These are phyloP conservation scores for Epistrophe eligans DNA, from an alignment of 2,888 invertebrate species.

Conservation along the genomic window DNA sequence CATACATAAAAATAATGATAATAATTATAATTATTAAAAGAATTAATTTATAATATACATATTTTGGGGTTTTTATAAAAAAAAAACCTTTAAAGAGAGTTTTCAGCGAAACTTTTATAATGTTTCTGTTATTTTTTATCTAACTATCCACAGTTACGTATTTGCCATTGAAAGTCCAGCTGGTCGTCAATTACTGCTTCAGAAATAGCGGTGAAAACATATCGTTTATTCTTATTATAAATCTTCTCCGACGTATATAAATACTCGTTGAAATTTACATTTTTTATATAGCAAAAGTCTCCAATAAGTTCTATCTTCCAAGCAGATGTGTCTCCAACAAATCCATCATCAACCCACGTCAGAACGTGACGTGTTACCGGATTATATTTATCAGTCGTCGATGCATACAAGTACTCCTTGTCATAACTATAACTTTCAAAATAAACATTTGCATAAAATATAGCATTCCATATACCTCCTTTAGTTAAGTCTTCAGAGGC, in stretches of 20 bases:
- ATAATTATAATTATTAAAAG: too few species aligned
- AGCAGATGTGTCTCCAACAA: not conserved
- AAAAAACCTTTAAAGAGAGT: too few species aligned
- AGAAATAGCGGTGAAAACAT: conserved; percentile 11
- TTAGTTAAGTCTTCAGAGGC: not conserved
- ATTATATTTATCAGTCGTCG: not conserved
- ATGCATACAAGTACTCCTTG: conserved; percentile 27
- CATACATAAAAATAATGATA: too few species aligned
- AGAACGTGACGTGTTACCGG: conserved; percentile 5
- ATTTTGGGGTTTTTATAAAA: too few species aligned
- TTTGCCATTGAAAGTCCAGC: conserved; percentile 41
- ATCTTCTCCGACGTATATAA: not conserved
- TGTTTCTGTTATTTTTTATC: not conserved
- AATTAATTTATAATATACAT: too few species aligned
- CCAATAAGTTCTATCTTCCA: conserved; percentile 1
- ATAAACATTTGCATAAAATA: not conserved
- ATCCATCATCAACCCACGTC: conserved; percentile 32
- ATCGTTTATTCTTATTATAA: not conserved
- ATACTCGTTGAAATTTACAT: conserved; percentile 20
- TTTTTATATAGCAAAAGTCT: conserved; percentile 16
- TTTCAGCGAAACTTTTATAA: too few species aligned
- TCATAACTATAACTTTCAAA: not conserved
- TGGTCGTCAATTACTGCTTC: not conserved
- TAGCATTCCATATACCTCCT: conserved; percentile 2
- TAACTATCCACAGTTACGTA: conserved; percentile 9